Conservation (phyloP, 2,797 vertebrate genomes). For the Arnoldichthys spilopterus region DNA sequence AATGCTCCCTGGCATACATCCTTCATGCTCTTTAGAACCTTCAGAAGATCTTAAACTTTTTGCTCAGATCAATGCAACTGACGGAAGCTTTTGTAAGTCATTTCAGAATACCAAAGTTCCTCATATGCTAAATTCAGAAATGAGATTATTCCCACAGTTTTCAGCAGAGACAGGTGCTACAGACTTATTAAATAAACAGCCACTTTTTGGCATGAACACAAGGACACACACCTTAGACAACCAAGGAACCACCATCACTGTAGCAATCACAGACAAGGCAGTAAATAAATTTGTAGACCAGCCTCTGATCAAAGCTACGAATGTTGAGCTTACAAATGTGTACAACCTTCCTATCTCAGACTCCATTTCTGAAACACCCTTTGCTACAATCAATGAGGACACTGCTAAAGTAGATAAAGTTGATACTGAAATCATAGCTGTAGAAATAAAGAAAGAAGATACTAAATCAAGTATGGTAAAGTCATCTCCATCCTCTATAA, state of each 20-base stretch:
- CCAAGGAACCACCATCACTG: background rate
- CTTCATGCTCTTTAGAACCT: background rate
- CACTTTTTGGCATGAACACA: background rate
- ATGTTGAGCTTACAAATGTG: background rate
- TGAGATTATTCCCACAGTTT: conserved; percentile 1
- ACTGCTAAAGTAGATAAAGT: conserved; percentile 8
- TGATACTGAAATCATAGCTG: conserved; percentile 8
- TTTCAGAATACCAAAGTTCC: conserved; percentile 2
- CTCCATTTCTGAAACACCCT: background rate
- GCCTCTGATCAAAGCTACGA: background rate
- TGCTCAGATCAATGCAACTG: background rate
- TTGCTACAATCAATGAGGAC: conserved; percentile 7
- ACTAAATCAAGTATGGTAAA: conserved; percentile 5
- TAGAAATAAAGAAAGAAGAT: background rate
- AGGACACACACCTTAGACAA: background rate
- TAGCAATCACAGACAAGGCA: background rate
- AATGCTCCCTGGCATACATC: background rate
- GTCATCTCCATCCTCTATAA: background rate
- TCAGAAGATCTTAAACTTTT: background rate
- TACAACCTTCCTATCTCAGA: background rate
- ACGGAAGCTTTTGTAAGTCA: background rate
- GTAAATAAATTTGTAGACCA: background rate
- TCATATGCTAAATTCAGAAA: conserved; percentile 2
- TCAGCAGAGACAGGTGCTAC: background rate
- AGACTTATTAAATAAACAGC: background rate